These are phyloP conservation scores for Bicyclus anynana DNA, from an alignment of 1,140 invertebrate genomes.

Conservation along the genomic window DNA sequence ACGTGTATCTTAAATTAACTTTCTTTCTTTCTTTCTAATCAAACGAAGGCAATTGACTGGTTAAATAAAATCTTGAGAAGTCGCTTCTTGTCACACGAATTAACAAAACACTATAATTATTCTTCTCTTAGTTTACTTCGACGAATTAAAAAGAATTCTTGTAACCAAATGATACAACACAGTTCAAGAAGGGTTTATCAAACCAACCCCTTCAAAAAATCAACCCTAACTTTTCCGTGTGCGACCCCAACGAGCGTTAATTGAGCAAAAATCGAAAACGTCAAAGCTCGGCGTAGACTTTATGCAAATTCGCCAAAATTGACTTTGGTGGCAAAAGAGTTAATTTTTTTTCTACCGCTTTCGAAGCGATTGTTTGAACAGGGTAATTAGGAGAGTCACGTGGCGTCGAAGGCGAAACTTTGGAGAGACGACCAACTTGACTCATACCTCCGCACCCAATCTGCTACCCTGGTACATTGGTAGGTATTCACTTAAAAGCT, in stretches of 20 bases:
- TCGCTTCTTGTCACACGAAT: no score
- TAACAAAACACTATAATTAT: no score
- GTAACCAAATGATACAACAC: no score
- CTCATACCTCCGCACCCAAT: background rate
- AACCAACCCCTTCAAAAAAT: background rate
- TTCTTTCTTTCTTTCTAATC: no score
- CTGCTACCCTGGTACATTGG: no score
- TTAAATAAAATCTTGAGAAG: no score
- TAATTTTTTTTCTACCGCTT: slow-evolving; percentile 51
- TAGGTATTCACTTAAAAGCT: background rate
- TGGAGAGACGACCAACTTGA: slow-evolving; percentile 15
- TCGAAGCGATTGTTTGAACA: slow-evolving; percentile 50
- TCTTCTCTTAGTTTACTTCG: no score
- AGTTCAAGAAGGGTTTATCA: background rate
- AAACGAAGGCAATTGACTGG: no score
- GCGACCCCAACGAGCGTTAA: slow-evolving; percentile 54
- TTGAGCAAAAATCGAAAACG: slow-evolving; percentile 71
- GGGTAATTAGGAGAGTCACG: slow-evolving; percentile 47
- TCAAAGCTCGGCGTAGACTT: slow-evolving; percentile 55
- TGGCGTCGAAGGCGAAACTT: slow-evolving; percentile 21
- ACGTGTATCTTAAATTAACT: no score
- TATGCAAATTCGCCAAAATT: slow-evolving; percentile 64
- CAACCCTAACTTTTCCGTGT: slow-evolving; percentile 53
- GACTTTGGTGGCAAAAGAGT: slow-evolving; percentile 51
- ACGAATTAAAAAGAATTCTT: no score